Conservation (phyloP, 2,797 vertebrate species). For the Ibycter americanus region DNA sequence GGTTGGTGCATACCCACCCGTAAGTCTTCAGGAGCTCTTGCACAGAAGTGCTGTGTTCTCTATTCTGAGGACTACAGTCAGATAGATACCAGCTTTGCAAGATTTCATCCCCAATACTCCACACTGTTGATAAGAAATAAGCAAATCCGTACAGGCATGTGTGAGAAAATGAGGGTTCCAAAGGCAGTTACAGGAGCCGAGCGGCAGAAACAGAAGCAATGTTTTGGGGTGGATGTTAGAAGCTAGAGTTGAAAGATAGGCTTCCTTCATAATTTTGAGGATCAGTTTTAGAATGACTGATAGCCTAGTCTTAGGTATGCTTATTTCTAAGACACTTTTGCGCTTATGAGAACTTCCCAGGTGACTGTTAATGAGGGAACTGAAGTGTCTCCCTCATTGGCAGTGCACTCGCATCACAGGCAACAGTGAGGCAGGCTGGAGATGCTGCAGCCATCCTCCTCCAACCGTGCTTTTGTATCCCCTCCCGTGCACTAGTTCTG, state of each 20-base stretch:
- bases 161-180: not conserved
- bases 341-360: not conserved
- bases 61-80: not conserved
- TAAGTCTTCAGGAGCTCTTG: not conserved
- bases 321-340: not conserved
- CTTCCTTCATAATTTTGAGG: not conserved
- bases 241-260: not conserved
- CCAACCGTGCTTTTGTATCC: not conserved
- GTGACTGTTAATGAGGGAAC: not conserved
- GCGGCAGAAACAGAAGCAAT: not conserved
- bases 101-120: not conserved
- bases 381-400: not conserved
- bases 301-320: not conserved
- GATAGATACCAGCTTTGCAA: not conserved
- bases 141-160: fast-evolving
- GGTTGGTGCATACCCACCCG: fast-evolving
- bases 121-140: not conserved
- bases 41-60: not conserved
- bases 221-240: not conserved
- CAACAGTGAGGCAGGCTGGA: not conserved
- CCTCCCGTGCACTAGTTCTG: not conserved
- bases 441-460: not conserved
- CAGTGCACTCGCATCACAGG: not conserved
- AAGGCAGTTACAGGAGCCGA: not conserved
- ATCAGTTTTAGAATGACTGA: not conserved